These are phyloP conservation scores for Scomber colias DNA, from an alignment of 2,113 vertebrate genomes.

Conservation along the genomic window DNA sequence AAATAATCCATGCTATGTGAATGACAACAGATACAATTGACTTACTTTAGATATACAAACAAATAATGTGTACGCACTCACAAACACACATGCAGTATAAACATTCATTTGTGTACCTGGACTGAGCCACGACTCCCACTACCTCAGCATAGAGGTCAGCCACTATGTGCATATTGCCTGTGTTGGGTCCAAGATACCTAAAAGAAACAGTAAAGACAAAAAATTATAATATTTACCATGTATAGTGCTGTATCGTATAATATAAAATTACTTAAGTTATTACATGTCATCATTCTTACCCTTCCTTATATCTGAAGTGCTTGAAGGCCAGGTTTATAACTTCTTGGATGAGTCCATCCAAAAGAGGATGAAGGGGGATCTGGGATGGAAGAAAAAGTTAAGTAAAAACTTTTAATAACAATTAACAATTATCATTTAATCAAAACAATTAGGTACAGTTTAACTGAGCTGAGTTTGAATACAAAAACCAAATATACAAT, in stretches of 20 bases:
- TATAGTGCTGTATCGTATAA: not conserved
- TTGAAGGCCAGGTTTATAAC: slow-evolving; percentile 98
- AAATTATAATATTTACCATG: not conserved
- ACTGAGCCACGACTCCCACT: slow-evolving; percentile 96
- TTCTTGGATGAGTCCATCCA: slow-evolving; percentile 97
- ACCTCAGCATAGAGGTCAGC: slow-evolving; percentile 99
- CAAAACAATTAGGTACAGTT: too few relatives aligned
- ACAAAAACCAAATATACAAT: too few relatives aligned
- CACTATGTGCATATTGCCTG: slow-evolving; percentile 99
- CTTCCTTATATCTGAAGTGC: slow-evolving; percentile 99
- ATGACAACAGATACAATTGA: not conserved
- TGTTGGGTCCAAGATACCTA: slow-evolving; percentile 98
- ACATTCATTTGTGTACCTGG: slow-evolving; percentile 86
- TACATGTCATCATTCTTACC: slow-evolving; percentile 82
- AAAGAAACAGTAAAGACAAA: slow-evolving; percentile 39
- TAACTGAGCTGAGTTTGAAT: too few relatives aligned
- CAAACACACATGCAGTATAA: not conserved
- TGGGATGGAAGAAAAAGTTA: slow-evolving; percentile 71
- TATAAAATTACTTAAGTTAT: too few relatives aligned
- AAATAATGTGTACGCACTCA: not conserved
- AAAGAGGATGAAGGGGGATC: slow-evolving; percentile 97
- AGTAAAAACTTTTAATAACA: too few relatives aligned
- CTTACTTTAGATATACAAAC: slow-evolving; percentile 2
- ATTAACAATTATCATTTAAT: not conserved
- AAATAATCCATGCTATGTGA: not conserved